phyloP scores from a whole-genome alignment of 2,888 invertebrate genomes.

The Stenodera caucasica region DNA sequence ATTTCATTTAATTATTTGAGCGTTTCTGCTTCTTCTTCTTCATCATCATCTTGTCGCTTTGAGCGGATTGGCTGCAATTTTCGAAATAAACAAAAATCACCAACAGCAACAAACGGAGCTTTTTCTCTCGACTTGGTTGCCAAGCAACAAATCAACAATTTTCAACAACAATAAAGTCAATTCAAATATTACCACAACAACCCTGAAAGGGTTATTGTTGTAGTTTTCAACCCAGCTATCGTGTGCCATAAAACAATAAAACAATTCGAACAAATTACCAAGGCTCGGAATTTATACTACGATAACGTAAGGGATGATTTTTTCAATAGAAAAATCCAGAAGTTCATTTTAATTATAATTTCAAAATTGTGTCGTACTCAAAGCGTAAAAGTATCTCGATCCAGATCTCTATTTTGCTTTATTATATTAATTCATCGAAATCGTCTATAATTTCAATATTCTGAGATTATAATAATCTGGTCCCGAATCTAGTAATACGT shows the following conservation, averaged over 20 bases:
- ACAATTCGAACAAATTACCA: slow-evolving; percentile 35
- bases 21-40: not conserved
- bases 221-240: slow-evolving; percentile 14
- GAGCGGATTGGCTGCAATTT: not conserved
- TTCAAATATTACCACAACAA: not conserved
- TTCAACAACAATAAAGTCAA: not conserved
- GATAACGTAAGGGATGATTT: slow-evolving; percentile 4
- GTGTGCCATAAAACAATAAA: slow-evolving; percentile 36
- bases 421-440: no score
- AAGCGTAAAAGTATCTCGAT: no score
- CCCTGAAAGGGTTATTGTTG: not conserved
- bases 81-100: not conserved
- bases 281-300: slow-evolving; percentile 31
- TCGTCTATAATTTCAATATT: no score
- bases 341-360: no score
- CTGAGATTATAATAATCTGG: no score
- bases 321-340: no score
- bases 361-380: no score
- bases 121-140: no score
- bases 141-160: not conserved
- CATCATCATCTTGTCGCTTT: not conserved
- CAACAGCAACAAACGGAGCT: not conserved
- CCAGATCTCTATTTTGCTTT: no score
- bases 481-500: no score
- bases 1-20: not conserved